Evolutionary conservation across 2,797 vertebrate species (phyloP), one percentile per base, ranked within the genome.

Genomic region (Acomys russatus): DNA sequence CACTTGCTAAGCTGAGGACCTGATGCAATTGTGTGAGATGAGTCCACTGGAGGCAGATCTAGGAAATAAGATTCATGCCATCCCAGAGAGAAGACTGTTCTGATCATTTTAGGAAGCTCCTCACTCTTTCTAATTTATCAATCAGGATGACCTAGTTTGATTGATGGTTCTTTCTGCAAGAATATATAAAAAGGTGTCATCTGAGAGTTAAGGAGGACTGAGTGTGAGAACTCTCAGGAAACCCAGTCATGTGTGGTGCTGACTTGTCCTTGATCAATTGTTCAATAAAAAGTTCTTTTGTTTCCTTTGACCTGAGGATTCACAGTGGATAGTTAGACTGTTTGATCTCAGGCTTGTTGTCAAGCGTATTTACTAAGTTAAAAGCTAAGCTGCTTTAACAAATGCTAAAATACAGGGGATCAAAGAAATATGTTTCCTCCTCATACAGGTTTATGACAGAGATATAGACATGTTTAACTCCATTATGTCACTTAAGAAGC

Each of bases 171-270:
- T 20, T 10, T 80, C 14, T 87, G 17, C 4, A 64, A 68, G 3
- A 92, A 85, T 59, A 70, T 44, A 85, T 68, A 18, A 18, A 68
- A 28, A 56, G 9, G 5, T 51, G 1, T 11, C 56, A 12, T 63
- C 25, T 35, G 23, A 88, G 8, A n/a, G 6, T 64, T 33, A 71
- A n/a, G 1, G 89, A 86, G 6, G 1, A 1, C 15, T 56, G 12
- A 74, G 70, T 90, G 33, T 35, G 23, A 95, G 95, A 95, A 87
- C 54, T 28, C 7, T 14, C 54, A 15, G 66, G 89, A 66, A 76
- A 49, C 1, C 1, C 17, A 28, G 2, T 6, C 22, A 79, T 18
- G 6, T 66, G 23, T 76, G 68, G 2, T 85, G 78, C 38, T 66
- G 25, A 4, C 18, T 33, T 79, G 9, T 92, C n/a, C 38, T 93